Conservation (phyloP, 2,113 vertebrate genomes). For the Gadus chalcogrammus region DNA sequence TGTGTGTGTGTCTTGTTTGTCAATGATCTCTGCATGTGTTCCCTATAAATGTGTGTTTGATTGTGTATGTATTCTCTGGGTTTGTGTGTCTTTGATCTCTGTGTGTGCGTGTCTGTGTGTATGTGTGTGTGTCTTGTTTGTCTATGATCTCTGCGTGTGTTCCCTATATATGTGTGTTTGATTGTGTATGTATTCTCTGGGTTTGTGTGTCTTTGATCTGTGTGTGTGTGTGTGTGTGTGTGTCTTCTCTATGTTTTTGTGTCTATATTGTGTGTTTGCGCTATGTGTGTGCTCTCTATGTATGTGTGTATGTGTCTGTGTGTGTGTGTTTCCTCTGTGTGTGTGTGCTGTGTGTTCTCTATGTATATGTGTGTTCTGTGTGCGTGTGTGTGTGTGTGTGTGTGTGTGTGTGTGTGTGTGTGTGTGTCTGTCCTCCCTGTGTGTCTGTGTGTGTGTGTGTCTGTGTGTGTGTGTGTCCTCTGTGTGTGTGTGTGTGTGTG, state of each 20-base stretch:
- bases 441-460: not conserved
- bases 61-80: conserved; percentile 5
- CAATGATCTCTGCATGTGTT: too few species aligned
- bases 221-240: conserved; percentile 9
- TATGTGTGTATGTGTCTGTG: not conserved
- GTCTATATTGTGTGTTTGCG: not conserved
- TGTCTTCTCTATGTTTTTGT: not conserved
- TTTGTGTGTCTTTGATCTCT: not conserved
- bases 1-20: not conserved
- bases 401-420: conserved; percentile 7
- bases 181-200: conserved; percentile 1
- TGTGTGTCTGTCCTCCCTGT: not conserved
- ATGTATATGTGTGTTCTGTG: not conserved
- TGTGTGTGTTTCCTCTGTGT: conserved; percentile 1
- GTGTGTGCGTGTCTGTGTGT: conserved; percentile 2
- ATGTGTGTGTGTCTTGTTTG: not conserved
- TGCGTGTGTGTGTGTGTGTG: conserved; percentile 77
- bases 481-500: conserved; percentile 6
- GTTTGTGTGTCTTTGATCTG: not conserved
- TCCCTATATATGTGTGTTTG: not conserved
- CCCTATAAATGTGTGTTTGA: not conserved
- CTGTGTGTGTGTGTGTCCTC: too few species aligned
- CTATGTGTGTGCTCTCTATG: not conserved
- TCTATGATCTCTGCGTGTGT: too few species aligned
- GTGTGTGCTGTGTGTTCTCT: not conserved